phyloP scores from a whole-genome alignment of 1,140 invertebrate genomes.

The Zaprionus ghesquierei region DNA sequence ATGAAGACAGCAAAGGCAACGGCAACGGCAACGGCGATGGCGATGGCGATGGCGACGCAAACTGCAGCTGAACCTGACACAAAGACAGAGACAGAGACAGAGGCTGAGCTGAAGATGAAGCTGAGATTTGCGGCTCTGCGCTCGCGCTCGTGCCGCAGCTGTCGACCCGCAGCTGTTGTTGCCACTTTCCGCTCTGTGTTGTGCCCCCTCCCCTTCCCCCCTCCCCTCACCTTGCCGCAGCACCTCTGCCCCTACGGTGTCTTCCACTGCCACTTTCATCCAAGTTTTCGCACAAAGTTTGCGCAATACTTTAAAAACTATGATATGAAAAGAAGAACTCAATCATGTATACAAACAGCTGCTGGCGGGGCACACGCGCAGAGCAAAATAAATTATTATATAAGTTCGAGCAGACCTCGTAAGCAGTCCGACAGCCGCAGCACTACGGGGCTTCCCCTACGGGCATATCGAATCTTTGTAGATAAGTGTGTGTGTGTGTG shows the following conservation, averaged over 20 bases:
- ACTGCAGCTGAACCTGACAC: neutral
- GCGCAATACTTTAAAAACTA: conserved; percentile 31
- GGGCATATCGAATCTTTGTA: neutral
- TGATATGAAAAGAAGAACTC: conserved; percentile 40
- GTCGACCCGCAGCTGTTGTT: neutral
- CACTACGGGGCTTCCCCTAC: neutral
- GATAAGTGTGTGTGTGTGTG: neutral
- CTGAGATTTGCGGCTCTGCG: neutral
- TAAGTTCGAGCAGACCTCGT: conserved; percentile 4
- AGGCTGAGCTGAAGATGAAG: neutral
- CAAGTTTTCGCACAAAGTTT: conserved; percentile 25
- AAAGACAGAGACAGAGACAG: neutral
- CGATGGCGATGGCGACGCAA: neutral
- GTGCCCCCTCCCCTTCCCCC: neutral
- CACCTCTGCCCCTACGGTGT: neutral
- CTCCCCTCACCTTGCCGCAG: neutral
- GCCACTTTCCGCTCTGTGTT: neutral
- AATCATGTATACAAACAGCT: conserved; percentile 47
- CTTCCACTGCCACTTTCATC: neutral
- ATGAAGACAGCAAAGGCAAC: no score
- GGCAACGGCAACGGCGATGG: no score
- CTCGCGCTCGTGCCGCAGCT: neutral
- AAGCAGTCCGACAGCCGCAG: neutral
- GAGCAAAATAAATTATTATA: conserved; percentile 26
- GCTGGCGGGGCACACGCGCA: conserved; percentile 7